These are phyloP conservation scores for Cyrtonyx montezumae DNA, from an alignment of 2,113 vertebrate species.

Conservation along the genomic window DNA sequence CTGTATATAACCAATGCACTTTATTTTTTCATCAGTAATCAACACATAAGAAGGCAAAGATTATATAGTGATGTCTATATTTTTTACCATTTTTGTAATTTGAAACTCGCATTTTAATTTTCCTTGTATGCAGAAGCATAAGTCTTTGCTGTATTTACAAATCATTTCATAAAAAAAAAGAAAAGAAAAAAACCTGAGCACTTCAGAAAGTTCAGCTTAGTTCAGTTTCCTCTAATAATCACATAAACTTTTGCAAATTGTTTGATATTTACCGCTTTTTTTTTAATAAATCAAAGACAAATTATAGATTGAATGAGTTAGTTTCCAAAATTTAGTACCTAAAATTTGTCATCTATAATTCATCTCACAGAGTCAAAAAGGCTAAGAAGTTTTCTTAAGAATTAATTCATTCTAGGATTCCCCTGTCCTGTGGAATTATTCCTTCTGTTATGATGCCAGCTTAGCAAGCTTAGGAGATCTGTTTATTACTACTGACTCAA, in stretches of 20 bases:
- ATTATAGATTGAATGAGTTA: background rate
- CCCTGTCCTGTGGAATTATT: background rate
- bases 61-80: fast-evolving
- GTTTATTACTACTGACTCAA: background rate
- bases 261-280: background rate
- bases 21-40: background rate
- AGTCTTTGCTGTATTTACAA: background rate
- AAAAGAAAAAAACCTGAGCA: background rate
- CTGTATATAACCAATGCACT: background rate
- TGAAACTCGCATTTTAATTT: background rate
- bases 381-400: background rate
- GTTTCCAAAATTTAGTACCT: background rate
- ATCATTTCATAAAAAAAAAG: background rate
- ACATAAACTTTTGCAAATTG: background rate
- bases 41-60: background rate
- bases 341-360: background rate
- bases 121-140: background rate
- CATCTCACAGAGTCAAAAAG: background rate
- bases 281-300: background rate
- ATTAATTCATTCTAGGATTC: background rate
- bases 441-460: background rate
- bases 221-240: background rate
- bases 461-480: background rate
- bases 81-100: background rate
- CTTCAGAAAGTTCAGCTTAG: background rate